These are phyloP conservation scores for Enteromius radiatus DNA, from an alignment of 2,797 vertebrate genomes.

Conservation along the genomic window DNA sequence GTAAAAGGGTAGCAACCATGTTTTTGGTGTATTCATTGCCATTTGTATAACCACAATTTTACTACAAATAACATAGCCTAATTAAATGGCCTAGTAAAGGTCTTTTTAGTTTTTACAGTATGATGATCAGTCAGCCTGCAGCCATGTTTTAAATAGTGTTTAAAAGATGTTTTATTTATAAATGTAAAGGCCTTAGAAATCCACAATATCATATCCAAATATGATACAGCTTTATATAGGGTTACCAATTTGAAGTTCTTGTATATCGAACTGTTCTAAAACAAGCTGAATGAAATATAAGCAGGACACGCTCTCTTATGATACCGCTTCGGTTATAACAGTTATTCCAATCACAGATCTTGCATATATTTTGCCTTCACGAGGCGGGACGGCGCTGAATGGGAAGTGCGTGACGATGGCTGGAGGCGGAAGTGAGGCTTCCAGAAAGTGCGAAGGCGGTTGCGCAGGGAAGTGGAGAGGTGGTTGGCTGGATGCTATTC, in stretches of 20 bases:
- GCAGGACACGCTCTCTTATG: background rate
- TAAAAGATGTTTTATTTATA: background rate
- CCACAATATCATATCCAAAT: background rate
- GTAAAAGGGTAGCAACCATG: too few relatives aligned
- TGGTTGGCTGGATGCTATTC: slow-evolving; percentile 26
- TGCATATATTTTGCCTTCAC: background rate
- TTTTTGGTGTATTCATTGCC: too few relatives aligned
- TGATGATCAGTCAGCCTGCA: background rate
- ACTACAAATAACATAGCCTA: too few relatives aligned
- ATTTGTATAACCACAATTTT: too few relatives aligned
- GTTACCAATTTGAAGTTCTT: background rate
- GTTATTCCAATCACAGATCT: background rate
- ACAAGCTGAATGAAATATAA: background rate
- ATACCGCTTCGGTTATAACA: background rate
- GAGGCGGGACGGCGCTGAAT: slow-evolving; percentile 27
- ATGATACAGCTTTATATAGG: background rate
- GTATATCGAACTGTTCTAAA: background rate
- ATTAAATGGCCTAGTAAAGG: background rate
- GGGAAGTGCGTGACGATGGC: slow-evolving; percentile 50
- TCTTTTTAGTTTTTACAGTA: background rate
- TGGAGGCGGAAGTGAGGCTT: slow-evolving; percentile 52
- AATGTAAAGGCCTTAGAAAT: background rate
- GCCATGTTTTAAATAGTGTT: background rate
- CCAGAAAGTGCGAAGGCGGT: slow-evolving; percentile 45
- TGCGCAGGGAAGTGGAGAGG: slow-evolving; percentile 53